A percentile compares a stretch with the other conserved stretches of the same genome.
phyloP scores from a whole-genome alignment of 2,797 vertebrate genomes.

The Anguilla marmorata region DNA sequence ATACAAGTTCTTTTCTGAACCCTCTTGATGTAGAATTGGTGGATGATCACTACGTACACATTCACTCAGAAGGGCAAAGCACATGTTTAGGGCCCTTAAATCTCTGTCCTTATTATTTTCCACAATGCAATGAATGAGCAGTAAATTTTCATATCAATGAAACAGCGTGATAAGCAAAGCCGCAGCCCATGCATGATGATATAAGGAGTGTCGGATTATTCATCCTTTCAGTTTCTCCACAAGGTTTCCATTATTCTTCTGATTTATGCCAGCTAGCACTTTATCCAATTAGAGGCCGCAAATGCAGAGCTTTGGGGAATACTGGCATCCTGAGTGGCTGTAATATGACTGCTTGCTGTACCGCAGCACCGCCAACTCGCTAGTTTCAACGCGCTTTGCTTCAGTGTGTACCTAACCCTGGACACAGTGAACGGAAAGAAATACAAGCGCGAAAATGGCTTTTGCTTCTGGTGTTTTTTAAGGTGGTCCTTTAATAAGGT shows the following conservation, averaged over 20 bases:
- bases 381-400: not conserved
- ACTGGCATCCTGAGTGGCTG: not conserved
- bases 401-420: not conserved
- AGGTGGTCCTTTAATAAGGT: not conserved
- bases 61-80: not conserved
- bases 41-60: too few species aligned
- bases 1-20: not conserved
- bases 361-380: not conserved
- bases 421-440: not conserved
- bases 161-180: not conserved
- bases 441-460: not conserved
- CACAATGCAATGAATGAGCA: not conserved
- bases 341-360: not conserved
- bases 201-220: not conserved
- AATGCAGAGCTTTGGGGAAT: slow-evolving; percentile 14
- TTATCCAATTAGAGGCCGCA: not conserved
- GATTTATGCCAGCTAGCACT: not conserved
- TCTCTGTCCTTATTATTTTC: not conserved
- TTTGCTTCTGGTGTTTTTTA: not conserved
- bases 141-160: not conserved
- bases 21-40: not conserved
- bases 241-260: slow-evolving; percentile 5
- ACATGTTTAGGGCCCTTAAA: not conserved
- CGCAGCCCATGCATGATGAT: not conserved
- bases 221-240: not conserved